A percentile compares a stretch with the other conserved stretches of the same genome.
These are phyloP conservation scores for Eurystomus glaucurus DNA, from an alignment of 2,797 vertebrate genomes.

Conservation along the genomic window DNA sequence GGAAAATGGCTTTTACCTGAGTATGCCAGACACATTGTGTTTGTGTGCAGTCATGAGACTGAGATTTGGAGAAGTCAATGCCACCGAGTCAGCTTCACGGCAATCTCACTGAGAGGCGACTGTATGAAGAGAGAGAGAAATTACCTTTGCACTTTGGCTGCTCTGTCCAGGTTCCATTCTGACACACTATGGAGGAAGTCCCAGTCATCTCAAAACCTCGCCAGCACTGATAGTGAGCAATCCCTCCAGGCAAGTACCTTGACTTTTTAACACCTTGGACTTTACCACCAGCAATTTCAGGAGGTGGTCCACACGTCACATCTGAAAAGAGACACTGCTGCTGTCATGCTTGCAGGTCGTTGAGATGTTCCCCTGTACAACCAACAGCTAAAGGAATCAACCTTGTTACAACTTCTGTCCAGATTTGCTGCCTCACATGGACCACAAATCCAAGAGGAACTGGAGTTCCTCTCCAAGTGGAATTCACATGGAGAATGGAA, in stretches of 20 bases:
- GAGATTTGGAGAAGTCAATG: background rate
- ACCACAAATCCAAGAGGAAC: background rate
- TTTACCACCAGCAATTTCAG: slow-evolving; percentile 37
- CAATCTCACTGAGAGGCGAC: background rate
- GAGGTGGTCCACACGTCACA: slow-evolving; percentile 19
- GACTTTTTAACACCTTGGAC: slow-evolving; percentile 9
- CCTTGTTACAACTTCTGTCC: background rate
- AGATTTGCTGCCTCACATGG: background rate
- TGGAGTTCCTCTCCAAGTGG: no score
- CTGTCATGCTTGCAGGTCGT: background rate
- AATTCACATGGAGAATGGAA: no score
- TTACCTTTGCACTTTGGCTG: slow-evolving; percentile 47
- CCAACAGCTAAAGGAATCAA: background rate
- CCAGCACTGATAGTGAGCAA: slow-evolving; percentile 35
- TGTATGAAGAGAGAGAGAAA: background rate
- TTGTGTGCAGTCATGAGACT: background rate
- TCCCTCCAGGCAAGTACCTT: slow-evolving; percentile 28
- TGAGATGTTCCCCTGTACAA: background rate
- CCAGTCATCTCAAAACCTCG: slow-evolving; percentile 33
- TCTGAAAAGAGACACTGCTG: slow-evolving; percentile 2
- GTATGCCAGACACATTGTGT: background rate
- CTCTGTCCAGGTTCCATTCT: slow-evolving; percentile 27
- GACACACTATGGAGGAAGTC: background rate
- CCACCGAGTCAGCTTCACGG: background rate
- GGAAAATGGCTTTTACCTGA: background rate